Evolutionary conservation across 2,113 vertebrate genomes (phyloP).

Genomic region (Hymenochirus boettgeri): DNA sequence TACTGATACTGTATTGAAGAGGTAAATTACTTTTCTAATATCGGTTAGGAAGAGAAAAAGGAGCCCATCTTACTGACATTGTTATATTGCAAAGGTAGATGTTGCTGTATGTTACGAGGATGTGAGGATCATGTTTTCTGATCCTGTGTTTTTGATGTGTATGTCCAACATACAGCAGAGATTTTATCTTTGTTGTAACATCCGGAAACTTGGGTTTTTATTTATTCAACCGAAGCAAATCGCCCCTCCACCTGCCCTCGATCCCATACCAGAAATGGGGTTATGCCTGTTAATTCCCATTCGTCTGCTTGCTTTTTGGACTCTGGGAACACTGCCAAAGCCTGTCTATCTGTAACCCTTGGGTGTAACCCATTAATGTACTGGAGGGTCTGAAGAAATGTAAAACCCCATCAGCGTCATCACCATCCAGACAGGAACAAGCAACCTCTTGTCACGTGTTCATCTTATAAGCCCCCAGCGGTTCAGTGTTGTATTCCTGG

Average conservation of each 20-base stretch:
- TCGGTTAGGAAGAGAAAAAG: too few relatives aligned
- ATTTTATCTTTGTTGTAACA: too few relatives aligned
- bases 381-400: conserved; percentile 5
- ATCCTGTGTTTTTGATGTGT: too few relatives aligned
- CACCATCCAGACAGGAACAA: background rate
- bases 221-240: background rate
- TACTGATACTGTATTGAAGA: too few relatives aligned
- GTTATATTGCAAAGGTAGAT: too few relatives aligned
- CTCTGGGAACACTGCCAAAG: conserved; percentile 2
- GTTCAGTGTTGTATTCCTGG: conserved; percentile 27
- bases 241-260: background rate
- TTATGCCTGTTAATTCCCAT: conserved; percentile 3
- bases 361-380: conserved; percentile 22
- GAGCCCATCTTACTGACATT: too few relatives aligned
- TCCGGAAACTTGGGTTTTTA: too few relatives aligned
- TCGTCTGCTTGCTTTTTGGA: conserved; percentile 17
- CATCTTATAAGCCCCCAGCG: conserved; percentile 24
- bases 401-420: conserved; percentile 1
- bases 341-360: conserved; percentile 12
- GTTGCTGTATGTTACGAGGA: too few relatives aligned
- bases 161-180: too few relatives aligned
- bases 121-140: too few relatives aligned
- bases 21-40: too few relatives aligned
- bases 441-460: conserved; percentile 19
- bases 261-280: background rate